A percentile compares a stretch with the other conserved stretches of the same genome.
These are phyloP conservation scores for Pseudolaguvia tuberculata DNA, from an alignment of 2,113 vertebrate species.

Conservation along the genomic window DNA sequence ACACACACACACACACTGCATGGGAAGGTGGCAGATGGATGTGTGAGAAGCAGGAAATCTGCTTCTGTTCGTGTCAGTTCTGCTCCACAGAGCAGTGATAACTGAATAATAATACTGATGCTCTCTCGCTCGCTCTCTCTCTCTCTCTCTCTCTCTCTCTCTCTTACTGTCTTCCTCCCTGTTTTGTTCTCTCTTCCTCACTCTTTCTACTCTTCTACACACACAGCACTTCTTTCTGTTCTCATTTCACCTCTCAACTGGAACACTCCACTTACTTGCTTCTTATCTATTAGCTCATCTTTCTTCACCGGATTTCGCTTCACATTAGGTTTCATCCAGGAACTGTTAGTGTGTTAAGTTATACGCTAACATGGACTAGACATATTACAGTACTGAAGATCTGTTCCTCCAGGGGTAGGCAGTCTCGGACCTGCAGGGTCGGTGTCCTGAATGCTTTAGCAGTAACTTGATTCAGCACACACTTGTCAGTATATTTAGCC, in stretches of 20 bases:
- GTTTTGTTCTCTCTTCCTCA: constrained; percentile 51
- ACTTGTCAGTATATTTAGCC: too few relatives aligned
- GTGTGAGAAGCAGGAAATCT: constrained; percentile 73
- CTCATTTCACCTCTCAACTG: constrained; percentile 36
- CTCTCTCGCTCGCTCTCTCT: constrained; percentile 37
- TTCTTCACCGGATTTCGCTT: constrained; percentile 31
- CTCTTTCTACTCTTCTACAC: constrained; percentile 23
- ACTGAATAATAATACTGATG: constrained; percentile 73
- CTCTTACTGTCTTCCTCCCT: constrained; percentile 34
- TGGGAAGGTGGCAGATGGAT: constrained; percentile 70
- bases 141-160: constrained; percentile 32
- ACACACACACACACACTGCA: constrained; percentile 41
- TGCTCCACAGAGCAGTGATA: constrained; percentile 72
- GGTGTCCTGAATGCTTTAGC: too few relatives aligned
- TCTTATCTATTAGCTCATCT: constrained; percentile 47
- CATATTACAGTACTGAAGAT: constrained; percentile 3
- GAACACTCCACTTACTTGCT: constrained; percentile 32
- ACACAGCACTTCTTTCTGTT: constrained; percentile 22
- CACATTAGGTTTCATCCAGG: constrained; percentile 35
- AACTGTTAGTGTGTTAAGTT: constrained; percentile 30
- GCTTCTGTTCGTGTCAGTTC: constrained; percentile 74
- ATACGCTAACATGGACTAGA: neutral
- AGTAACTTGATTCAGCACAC: too few relatives aligned
- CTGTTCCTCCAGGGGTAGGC: neutral
- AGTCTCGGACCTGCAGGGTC: too few relatives aligned